Percentiles rank a stretch among this genome's conserved stretches.
Conservation (phyloP, 2,113 vertebrate genomes). For the Aramus guarauna region DNA sequence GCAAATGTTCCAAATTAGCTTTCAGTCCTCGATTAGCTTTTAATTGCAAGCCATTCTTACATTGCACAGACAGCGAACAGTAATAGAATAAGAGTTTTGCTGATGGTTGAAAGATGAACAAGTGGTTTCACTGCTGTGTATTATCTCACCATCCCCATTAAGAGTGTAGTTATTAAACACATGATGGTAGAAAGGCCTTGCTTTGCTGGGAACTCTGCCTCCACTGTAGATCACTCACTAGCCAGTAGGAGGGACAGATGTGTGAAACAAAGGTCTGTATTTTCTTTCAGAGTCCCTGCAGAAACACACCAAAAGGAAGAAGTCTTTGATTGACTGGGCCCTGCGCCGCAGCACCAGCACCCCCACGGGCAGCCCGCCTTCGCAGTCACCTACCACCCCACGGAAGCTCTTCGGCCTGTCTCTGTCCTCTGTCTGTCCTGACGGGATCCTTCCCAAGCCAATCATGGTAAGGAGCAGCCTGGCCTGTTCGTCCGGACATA, state of each 20-base stretch:
- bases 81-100: neutral
- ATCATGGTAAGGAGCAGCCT: slow-evolving; percentile 71
- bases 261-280: neutral
- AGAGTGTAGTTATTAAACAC: neutral
- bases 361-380: slow-evolving; percentile 28
- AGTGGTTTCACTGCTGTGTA: neutral
- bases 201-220: neutral
- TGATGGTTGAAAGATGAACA: neutral
- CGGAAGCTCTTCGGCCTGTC: slow-evolving; percentile 76
- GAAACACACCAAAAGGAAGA: slow-evolving; percentile 75
- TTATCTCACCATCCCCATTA: neutral
- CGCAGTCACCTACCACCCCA: slow-evolving; percentile 55
- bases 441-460: slow-evolving; percentile 76
- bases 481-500: neutral
- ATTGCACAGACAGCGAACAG: neutral
- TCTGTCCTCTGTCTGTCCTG: slow-evolving; percentile 73
- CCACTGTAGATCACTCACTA: neutral
- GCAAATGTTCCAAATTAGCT: neutral
- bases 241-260: neutral
- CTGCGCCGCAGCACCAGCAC: slow-evolving; percentile 69
- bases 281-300: slow-evolving; percentile 61
- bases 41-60: neutral
- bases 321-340: slow-evolving; percentile 80
- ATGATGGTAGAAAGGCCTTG: neutral
- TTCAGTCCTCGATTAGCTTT: neutral